Evolutionary conservation across 1,140 invertebrate species (phyloP), one percentile per base, ranked within the genome.

Genomic region (Musca vetustissima): DNA sequence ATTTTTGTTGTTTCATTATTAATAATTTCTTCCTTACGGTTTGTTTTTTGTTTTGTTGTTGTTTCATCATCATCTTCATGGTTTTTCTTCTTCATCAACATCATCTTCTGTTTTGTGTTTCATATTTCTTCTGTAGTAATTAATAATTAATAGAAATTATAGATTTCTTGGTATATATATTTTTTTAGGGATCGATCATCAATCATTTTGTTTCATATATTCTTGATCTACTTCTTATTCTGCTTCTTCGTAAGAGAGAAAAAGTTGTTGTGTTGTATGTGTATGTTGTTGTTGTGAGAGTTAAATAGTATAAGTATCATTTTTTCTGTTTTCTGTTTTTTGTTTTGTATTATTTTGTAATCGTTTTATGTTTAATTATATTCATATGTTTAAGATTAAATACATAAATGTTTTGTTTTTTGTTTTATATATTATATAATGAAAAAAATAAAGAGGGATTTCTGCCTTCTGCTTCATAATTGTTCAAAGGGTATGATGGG

Each of bases 11-110:
- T 73, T 66, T 66, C 25, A 43, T 74, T 76, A 70, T 72, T 67
- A 75, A 71, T 75, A 77, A 77, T 77, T 75, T 75, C n/a, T n/a
- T n/a, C 72, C 73, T 76, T 75, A 28, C 32, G 21, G 43, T 43
- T 28, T n/a, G n/a, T n/a, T n/a, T n/a, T n/a, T n/a, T n/a, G n/a
- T n/a, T n/a, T n/a, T n/a, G n/a, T 69, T 67, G 66, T 25, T 53
- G 50, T 68, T 57, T 66, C 64, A 50, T 17, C 48, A 52, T 48
- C 49, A 52, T 50, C 50, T 15, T 50, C 21, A 17, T 28, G 32
- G 24, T 1, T 28, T 43, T 9, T 25, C 7, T 57, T 22, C n/a
- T n/a, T n/a, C n/a, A n/a, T n/a, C n/a, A n/a, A n/a, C n/a, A n/a
- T 57, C 4, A 14, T 25, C 22, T 28, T 59, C 14, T 65, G 43